phyloP scores from a whole-genome alignment of 2,797 vertebrate genomes.

The Typhlichthys eigenmanni region DNA sequence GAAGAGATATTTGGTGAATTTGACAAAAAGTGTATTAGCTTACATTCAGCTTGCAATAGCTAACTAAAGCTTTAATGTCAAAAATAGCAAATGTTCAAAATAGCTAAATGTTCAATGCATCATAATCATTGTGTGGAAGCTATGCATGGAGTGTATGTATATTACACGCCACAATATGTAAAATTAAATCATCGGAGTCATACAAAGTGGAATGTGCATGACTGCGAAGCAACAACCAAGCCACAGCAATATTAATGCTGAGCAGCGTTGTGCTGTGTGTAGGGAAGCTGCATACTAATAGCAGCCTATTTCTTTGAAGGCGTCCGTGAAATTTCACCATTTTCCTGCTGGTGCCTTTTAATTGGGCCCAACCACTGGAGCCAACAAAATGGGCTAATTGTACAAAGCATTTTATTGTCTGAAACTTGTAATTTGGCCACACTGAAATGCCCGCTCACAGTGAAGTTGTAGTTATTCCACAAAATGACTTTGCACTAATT shows the following conservation, averaged over 20 bases:
- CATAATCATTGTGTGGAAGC: not conserved
- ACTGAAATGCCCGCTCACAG: no score
- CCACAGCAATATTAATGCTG: not conserved
- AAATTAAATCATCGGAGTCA: constrained; percentile 17
- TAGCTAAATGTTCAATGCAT: no score
- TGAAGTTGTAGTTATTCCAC: no score
- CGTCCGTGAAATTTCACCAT: not conserved
- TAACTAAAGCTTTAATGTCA: not conserved
- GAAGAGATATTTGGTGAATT: no score
- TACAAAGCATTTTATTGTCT: not conserved
- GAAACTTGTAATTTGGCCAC: not conserved
- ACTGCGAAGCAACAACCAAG: not conserved
- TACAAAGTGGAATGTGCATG: constrained; percentile 4
- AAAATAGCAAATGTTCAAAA: no score
- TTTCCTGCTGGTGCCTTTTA: constrained; percentile 16
- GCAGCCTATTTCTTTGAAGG: constrained; percentile 21
- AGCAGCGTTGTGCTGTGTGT: constrained; percentile 29
- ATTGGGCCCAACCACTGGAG: constrained; percentile 17
- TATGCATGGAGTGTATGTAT: not conserved
- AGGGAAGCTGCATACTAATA: constrained; percentile 19
- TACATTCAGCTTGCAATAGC: no score
- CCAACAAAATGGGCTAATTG: constrained; percentile 2
- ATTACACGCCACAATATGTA: constrained; percentile 11
- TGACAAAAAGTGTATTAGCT: no score
- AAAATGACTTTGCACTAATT: not conserved